Evolutionary conservation across 2,113 vertebrate species (phyloP).

Genomic region (Nycticorax nycticorax): DNA sequence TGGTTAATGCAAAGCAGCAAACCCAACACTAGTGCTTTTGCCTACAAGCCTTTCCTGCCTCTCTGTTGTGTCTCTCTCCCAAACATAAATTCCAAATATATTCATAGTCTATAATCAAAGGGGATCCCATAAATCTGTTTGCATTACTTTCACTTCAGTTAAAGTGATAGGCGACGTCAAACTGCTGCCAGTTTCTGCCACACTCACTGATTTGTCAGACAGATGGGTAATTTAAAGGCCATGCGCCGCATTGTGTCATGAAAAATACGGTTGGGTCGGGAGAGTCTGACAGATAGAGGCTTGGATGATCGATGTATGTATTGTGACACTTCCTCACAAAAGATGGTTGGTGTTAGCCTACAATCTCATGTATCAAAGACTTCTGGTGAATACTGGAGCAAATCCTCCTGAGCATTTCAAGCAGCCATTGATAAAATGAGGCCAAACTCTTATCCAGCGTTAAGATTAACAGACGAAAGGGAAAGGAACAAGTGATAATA

Average conservation of each 20-base stretch:
- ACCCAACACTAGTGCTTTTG: not conserved
- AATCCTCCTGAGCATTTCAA: not conserved
- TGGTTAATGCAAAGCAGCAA: not conserved
- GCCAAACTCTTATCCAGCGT: not conserved
- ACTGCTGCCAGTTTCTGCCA: conserved; percentile 70
- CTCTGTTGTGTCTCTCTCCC: not conserved
- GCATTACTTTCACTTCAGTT: conserved; percentile 75
- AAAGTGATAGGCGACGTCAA: conserved; percentile 66
- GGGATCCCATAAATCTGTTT: conserved; percentile 72
- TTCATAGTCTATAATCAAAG: conserved; percentile 66
- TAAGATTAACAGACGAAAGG: not conserved
- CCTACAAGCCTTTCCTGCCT: not conserved
- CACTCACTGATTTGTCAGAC: conserved; percentile 75
- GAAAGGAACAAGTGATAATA: not conserved
- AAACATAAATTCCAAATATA: conserved; percentile 57
- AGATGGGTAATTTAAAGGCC: conserved; percentile 82
- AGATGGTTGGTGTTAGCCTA: conserved; percentile 20
- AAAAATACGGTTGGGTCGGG: conserved; percentile 60
- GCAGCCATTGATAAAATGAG: conserved; percentile 29
- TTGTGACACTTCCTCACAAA: conserved; percentile 60
- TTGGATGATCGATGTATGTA: conserved; percentile 52
- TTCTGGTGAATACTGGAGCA: not conserved
- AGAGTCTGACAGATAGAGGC: conserved; percentile 34
- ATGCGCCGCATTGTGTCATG: conserved; percentile 77
- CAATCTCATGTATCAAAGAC: conserved; percentile 40